Conservation (phyloP, 2,888 invertebrate species). For the Girardia tigrina region DNA sequence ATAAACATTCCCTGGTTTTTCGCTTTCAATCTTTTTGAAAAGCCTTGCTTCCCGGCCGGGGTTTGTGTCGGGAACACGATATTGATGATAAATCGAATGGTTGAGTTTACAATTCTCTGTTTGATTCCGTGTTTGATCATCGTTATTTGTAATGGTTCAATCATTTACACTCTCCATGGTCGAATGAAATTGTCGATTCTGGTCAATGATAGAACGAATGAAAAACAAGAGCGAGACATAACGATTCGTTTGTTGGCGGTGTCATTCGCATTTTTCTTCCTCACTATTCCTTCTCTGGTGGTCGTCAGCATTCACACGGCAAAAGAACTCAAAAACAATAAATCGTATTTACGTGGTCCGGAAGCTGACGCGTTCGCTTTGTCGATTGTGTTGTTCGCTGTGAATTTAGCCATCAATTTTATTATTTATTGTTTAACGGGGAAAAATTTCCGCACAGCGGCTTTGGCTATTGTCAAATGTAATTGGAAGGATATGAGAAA, state of each 20-base stretch:
- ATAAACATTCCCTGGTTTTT: conserved; percentile 32
- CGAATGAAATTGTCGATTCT: background rate
- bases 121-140: conserved; percentile 32
- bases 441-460: conserved; percentile 32
- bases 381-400: conserved; percentile 30
- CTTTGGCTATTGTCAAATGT: conserved; percentile 28
- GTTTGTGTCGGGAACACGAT: conserved; percentile 25
- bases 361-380: conserved; percentile 32
- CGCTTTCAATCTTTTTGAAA: background rate
- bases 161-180: background rate
- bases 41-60: background rate
- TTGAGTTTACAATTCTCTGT: conserved; percentile 28
- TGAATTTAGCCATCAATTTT: conserved; percentile 32
- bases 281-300: conserved; percentile 31
- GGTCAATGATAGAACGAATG: background rate
- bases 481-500: background rate
- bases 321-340: background rate
- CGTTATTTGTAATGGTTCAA: conserved; percentile 26
- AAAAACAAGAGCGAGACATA: conserved; percentile 27
- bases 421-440: conserved; percentile 35
- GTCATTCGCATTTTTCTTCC: conserved; percentile 34
- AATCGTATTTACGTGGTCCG: conserved; percentile 4
- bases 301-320: conserved; percentile 25
- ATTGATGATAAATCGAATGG: conserved; percentile 25
- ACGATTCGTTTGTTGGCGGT: conserved; percentile 28